Conservation (phyloP, 2,113 vertebrate genomes). For the Cebidichthys violaceus region DNA sequence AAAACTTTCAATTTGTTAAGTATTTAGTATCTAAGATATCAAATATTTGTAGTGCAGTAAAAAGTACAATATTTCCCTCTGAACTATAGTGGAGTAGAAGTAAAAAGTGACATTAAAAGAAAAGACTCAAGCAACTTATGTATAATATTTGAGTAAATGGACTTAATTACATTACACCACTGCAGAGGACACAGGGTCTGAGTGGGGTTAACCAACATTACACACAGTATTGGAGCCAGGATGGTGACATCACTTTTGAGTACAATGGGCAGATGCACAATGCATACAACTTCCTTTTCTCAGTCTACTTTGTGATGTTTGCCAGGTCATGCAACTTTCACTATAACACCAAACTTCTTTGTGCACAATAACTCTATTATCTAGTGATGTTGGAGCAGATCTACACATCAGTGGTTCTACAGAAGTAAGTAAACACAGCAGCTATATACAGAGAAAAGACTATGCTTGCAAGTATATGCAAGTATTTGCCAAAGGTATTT, state of each 20-base stretch:
- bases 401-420: neutral
- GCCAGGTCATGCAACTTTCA: neutral
- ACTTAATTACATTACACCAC: neutral
- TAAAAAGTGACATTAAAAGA: too few relatives aligned
- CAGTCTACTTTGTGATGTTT: neutral
- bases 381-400: neutral
- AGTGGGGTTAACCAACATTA: neutral
- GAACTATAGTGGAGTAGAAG: too few relatives aligned
- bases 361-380: neutral
- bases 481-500: slow-evolving; percentile 35
- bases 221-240: neutral
- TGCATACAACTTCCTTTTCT: neutral
- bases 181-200: neutral
- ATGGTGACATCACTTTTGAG: neutral
- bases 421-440: slow-evolving; percentile 9
- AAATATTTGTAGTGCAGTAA: too few relatives aligned
- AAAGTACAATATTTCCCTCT: too few relatives aligned
- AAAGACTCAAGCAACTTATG: too few relatives aligned
- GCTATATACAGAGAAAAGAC: neutral
- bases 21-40: too few relatives aligned
- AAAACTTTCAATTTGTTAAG: too few relatives aligned
- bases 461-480: neutral
- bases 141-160: neutral
- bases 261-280: neutral
- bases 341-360: neutral